A percentile compares a stretch with the other conserved stretches of the same genome.
Evolutionary conservation across 2,113 vertebrate genomes (phyloP).

Genomic region (Deroptyus accipitrinus): DNA sequence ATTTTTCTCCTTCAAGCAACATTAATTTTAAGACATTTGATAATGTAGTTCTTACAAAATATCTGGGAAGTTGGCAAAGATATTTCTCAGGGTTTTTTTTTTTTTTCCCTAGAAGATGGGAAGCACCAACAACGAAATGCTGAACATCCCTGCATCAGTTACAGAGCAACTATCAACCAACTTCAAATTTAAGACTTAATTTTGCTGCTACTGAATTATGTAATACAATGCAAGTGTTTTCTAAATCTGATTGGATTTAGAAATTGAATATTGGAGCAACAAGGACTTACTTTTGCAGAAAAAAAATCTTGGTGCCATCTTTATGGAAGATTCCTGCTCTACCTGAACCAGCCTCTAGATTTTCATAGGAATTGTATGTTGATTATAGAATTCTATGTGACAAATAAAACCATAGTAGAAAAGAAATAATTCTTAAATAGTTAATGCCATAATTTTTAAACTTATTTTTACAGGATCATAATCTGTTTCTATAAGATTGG

Average conservation of each 20-base stretch:
- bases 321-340: background rate
- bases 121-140: background rate
- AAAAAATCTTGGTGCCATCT: background rate
- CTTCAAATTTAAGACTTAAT: background rate
- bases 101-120: background rate
- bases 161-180: background rate
- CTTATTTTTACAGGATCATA: background rate
- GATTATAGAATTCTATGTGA: background rate
- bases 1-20: background rate
- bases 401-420: background rate
- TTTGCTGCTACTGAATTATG: background rate
- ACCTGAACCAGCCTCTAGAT: background rate
- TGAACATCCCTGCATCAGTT: background rate
- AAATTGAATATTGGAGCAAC: background rate
- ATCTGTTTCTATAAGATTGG: background rate
- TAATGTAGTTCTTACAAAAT: background rate
- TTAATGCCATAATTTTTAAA: background rate
- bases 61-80: background rate
- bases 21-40: background rate
- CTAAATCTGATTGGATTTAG: background rate
- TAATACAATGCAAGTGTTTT: background rate
- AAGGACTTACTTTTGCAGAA: background rate
- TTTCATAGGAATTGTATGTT: background rate
- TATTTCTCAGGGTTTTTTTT: background rate
- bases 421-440: background rate